Base-by-base conservation (phyloP, 1,140 invertebrate species). In the Drosophila erecta region DNA sequence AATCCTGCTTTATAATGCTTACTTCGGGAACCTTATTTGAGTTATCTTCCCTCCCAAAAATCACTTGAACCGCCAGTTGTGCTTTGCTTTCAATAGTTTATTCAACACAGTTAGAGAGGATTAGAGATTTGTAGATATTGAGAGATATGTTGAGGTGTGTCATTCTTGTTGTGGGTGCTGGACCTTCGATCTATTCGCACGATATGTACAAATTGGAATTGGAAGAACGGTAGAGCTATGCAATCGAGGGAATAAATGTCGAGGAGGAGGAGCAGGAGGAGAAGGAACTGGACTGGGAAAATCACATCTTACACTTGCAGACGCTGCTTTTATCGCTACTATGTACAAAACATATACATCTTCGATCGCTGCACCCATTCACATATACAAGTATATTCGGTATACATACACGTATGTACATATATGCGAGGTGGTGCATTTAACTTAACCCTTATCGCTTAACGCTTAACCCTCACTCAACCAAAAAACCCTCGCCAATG, bases 91-190 rank as follows among this genome's bases (percentile, higher is more conserved):
- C 66, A 49, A 81, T 69, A 78, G 53, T 85, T 86, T 86, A 86
- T 86, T 86, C 50, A 86, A 86, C 83, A 79, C 81, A 79, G 57
- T 67, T 65, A 79, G 57, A 77, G 73, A 76, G 47, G 76, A 74
- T 61, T 61, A 69, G 72, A 64, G 43, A 70, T 74, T 65, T 47
- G 14, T 75, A 58, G 76, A 85, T 86, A 86, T 81, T 59, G 64
- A 76, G 76, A 84, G 76, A 84, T 87, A 81, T 80, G 79, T 60
- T 62, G 55, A 53, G 51, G 59, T 57, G 24, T 74, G 38, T 30
- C 46, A 17, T 47, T 64, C 17, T 61, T 51, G 12, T 27, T 56
- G 37, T 33, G 15, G 14, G 35, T 62, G 43, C 66, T 54, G 30
- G 27, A 43, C 15, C 37, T 35, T 70, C 67, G 24, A 62, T 57